Conservation (phyloP, 2,888 invertebrate species). For the Nomada fucata region DNA sequence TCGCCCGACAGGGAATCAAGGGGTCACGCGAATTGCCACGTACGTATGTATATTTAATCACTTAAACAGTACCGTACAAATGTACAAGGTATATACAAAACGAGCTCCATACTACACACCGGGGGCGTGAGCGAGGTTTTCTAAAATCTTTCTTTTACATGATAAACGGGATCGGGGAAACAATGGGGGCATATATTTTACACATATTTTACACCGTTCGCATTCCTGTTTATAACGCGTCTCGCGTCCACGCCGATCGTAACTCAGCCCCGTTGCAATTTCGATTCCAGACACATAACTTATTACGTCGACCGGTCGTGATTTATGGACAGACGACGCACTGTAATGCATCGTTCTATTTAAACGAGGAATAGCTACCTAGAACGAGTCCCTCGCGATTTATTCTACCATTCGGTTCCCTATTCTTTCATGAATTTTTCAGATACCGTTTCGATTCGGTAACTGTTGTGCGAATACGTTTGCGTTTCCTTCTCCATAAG, state of each 20-base stretch:
- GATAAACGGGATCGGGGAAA: slow-evolving; percentile 26
- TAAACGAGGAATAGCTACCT: slow-evolving; percentile 23
- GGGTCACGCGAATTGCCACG: not conserved
- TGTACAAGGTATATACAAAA: slow-evolving; percentile 80
- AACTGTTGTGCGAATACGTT: not conserved
- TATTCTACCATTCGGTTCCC: not conserved
- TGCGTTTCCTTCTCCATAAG: no score
- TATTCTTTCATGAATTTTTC: not conserved
- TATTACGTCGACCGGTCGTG: slow-evolving; percentile 15
- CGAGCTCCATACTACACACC: slow-evolving; percentile 54
- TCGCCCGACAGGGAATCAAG: not conserved
- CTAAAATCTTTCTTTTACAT: slow-evolving; percentile 14
- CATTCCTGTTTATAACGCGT: slow-evolving; percentile 21
- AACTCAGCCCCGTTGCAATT: slow-evolving; percentile 43
- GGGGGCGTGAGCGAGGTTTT: not conserved
- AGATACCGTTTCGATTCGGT: not conserved
- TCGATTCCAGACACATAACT: slow-evolving; percentile 31
- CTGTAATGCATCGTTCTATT: slow-evolving; percentile 32
- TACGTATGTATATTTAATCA: slow-evolving; percentile 51
- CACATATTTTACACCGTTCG: slow-evolving; percentile 49
- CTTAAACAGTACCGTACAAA: slow-evolving; percentile 80
- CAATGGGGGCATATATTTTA: slow-evolving; percentile 56
- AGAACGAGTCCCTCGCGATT: not conserved
- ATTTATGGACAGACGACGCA: slow-evolving; percentile 41
- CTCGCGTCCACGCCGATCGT: slow-evolving; percentile 17